A percentile compares a stretch with the other conserved stretches of the same genome.
phyloP scores from a whole-genome alignment of 2,113 vertebrate species.

The Helogale parvula region DNA sequence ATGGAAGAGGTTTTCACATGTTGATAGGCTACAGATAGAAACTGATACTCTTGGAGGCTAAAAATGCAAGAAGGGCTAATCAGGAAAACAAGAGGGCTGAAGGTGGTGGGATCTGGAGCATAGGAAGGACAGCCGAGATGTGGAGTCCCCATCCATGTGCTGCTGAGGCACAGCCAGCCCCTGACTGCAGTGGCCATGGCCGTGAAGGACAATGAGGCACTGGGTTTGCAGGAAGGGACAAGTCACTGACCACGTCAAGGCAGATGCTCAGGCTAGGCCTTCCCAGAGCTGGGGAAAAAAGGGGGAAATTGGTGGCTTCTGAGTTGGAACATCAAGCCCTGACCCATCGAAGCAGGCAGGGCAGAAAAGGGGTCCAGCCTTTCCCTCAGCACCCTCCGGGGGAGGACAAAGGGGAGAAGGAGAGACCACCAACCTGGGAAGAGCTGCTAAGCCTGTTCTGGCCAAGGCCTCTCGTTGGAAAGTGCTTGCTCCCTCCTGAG shows the following conservation, averaged over 20 bases:
- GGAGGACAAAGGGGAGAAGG: background rate
- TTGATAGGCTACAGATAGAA: background rate
- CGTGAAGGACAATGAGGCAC: accelerated
- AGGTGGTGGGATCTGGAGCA: background rate
- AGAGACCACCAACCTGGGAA: too few relatives aligned
- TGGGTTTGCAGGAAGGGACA: background rate
- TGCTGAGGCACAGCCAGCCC: background rate
- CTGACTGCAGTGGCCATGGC: background rate
- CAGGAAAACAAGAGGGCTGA: background rate
- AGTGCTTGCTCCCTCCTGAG: background rate
- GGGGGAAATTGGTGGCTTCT: background rate
- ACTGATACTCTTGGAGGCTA: background rate
- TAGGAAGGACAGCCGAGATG: background rate
- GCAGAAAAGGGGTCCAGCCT: background rate
- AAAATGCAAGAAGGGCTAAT: background rate
- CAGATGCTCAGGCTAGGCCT: background rate
- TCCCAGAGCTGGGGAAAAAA: background rate
- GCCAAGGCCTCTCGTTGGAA: background rate
- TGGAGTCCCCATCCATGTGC: background rate
- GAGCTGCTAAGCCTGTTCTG: background rate
- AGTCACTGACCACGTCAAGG: accelerated
- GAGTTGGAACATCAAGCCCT: background rate
- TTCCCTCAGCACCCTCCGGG: background rate
- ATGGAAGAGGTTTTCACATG: background rate
- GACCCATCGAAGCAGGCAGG: background rate